Conservation (phyloP, 2,797 vertebrate species). For the Hippocampus kuda region DNA sequence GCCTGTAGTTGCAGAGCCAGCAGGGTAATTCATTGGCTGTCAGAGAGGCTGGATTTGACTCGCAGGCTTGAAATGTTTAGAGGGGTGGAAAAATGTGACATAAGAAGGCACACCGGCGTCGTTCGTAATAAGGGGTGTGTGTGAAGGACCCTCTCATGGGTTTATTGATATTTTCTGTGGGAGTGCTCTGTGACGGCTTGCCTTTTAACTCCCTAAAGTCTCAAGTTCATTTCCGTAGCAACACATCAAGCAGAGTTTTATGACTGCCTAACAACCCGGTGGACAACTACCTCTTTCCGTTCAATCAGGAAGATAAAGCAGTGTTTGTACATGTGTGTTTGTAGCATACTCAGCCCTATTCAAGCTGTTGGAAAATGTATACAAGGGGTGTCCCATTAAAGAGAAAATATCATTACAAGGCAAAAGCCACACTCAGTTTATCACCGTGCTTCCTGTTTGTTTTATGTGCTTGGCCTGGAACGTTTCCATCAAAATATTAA, state of each 20-base stretch:
- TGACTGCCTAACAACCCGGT: slow-evolving; percentile 10
- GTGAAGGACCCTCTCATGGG: background rate
- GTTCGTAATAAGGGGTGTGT: slow-evolving; percentile 14
- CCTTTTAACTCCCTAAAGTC: slow-evolving; percentile 49
- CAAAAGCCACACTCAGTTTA: too few relatives aligned
- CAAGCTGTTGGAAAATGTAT: background rate
- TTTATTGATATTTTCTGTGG: slow-evolving; percentile 8
- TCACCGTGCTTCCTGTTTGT: too few relatives aligned
- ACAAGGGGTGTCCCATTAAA: too few relatives aligned
- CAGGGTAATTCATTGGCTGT: slow-evolving; percentile 34
- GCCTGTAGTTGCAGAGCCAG: background rate
- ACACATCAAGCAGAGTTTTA: slow-evolving; percentile 10
- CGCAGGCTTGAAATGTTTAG: slow-evolving; percentile 42
- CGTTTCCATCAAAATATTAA: background rate
- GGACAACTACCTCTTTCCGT: background rate
- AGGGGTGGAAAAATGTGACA: slow-evolving; percentile 34
- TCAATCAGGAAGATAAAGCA: background rate
- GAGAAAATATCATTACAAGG: too few relatives aligned
- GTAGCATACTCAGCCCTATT: slow-evolving; percentile 2
- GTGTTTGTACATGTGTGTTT: slow-evolving; percentile 14
- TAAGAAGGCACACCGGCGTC: slow-evolving; percentile 35
- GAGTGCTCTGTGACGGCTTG: slow-evolving; percentile 31
- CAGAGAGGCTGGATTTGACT: slow-evolving; percentile 41
- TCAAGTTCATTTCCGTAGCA: slow-evolving; percentile 46
- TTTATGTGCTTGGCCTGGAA: too few relatives aligned